A percentile compares a stretch with the other conserved stretches of the same genome.
Evolutionary conservation across 2,888 invertebrate species (phyloP).

Genomic region (Melieria crassipennis): DNA sequence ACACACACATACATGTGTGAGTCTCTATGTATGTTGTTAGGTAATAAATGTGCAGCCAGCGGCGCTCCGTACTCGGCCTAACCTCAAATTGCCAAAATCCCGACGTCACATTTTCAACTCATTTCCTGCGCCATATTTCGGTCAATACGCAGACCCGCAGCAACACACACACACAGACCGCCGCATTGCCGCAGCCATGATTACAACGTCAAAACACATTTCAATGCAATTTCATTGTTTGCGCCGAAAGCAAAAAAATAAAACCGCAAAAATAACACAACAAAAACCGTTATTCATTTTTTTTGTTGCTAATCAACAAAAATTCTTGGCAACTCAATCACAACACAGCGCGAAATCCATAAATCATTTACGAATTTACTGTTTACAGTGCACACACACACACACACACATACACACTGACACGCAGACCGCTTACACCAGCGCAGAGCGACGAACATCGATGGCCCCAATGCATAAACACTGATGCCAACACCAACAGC

Average conservation of each 20-base stretch:
- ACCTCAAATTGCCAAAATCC: conserved; percentile 2
- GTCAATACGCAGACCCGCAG: too few species aligned
- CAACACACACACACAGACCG: not conserved
- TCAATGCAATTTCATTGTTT: too few species aligned
- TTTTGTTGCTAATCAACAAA: conserved; percentile 50
- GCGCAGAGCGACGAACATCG: not conserved
- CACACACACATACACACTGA: conserved; percentile 4
- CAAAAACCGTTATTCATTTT: not conserved
- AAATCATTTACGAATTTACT: conserved; percentile 51
- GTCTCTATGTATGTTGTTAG: too few species aligned
- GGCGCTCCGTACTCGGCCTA: not conserved
- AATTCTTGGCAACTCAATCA: conserved; percentile 52
- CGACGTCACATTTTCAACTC: conserved; percentile 24
- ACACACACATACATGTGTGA: too few species aligned
- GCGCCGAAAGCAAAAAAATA: not conserved
- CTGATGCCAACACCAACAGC: not conserved
- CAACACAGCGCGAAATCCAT: conserved; percentile 49
- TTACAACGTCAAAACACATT: too few species aligned
- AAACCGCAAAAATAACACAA: not conserved
- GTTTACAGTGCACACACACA: conserved; percentile 41
- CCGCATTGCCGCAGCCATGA: not conserved
- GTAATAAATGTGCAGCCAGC: too few species aligned
- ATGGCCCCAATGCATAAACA: not conserved
- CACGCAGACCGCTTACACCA: not conserved
- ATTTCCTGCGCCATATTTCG: conserved; percentile 5